Percentiles rank a stretch among this genome's conserved stretches.
Conservation (phyloP, 2,888 invertebrate species). For the Lysandra coridon region DNA sequence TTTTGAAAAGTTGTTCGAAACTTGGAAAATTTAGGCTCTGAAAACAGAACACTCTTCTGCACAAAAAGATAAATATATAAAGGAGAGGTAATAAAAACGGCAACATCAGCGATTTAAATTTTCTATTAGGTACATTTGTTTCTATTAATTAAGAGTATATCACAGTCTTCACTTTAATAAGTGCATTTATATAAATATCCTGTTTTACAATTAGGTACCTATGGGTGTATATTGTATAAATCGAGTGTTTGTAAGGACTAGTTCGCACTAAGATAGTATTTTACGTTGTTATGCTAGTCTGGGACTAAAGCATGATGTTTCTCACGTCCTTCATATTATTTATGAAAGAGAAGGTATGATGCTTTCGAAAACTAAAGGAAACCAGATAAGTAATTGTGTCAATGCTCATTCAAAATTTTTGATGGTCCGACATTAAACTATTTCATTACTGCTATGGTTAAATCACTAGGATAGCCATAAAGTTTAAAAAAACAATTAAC, state of each 20-base stretch:
- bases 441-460: too few relatives aligned
- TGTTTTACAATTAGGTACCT: slow-evolving; percentile 44
- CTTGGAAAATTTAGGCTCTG: neutral
- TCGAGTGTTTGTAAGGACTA: slow-evolving; percentile 37
- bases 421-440: neutral
- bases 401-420: neutral
- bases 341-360: too few relatives aligned
- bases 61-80: neutral
- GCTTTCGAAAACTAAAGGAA: too few relatives aligned
- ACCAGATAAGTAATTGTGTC: too few relatives aligned
- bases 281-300: neutral
- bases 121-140: slow-evolving; percentile 68
- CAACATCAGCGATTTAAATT: slow-evolving; percentile 43
- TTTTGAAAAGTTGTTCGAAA: neutral
- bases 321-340: too few relatives aligned
- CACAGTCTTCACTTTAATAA: slow-evolving; percentile 79
- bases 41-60: neutral
- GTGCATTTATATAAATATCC: slow-evolving; percentile 64
- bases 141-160: slow-evolving; percentile 72
- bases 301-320: too few relatives aligned
- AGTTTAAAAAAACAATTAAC: too few relatives aligned
- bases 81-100: slow-evolving; percentile 41
- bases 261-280: neutral
- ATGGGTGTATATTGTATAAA: slow-evolving; percentile 44
- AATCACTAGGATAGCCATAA: too few relatives aligned